Conservation (phyloP, 2,113 vertebrate species). For the Corvus cornix region DNA sequence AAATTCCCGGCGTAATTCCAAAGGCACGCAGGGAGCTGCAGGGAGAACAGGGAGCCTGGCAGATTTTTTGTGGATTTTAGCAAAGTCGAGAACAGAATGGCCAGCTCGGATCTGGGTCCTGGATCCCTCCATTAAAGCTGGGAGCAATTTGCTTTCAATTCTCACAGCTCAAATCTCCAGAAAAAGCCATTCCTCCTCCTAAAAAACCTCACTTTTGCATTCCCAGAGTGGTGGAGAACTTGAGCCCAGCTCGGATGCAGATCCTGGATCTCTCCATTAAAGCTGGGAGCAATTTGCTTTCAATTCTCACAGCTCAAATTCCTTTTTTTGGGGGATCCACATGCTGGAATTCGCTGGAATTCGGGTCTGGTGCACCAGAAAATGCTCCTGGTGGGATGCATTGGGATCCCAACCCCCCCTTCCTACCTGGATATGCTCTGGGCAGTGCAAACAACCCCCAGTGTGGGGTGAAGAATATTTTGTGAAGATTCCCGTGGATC, state of each 20-base stretch:
- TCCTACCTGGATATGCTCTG: not conserved
- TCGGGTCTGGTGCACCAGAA: not conserved
- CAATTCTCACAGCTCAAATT: not conserved
- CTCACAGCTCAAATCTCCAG: not conserved
- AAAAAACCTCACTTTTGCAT: not conserved
- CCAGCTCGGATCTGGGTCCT: too few relatives aligned
- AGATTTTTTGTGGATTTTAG: not conserved
- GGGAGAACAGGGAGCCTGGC: not conserved
- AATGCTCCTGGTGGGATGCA: not conserved
- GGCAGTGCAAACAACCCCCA: accelerated
- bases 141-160: too few relatives aligned
- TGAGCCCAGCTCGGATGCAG: not conserved
- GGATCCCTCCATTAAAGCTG: too few relatives aligned
- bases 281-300: too few relatives aligned
- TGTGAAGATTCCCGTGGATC: not conserved
- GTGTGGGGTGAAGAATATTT: not conserved
- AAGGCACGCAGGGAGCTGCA: not conserved
- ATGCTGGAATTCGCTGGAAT: not conserved
- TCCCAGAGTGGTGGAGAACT: not conserved
- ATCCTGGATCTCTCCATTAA: too few relatives aligned
- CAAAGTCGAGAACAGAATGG: not conserved
- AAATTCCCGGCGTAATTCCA: not conserved
- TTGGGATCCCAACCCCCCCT: not conserved
- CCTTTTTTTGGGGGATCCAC: not conserved
- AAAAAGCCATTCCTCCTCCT: not conserved